Conservation (phyloP, 2,113 vertebrate genomes). For the Neodon shergylaensis region DNA sequence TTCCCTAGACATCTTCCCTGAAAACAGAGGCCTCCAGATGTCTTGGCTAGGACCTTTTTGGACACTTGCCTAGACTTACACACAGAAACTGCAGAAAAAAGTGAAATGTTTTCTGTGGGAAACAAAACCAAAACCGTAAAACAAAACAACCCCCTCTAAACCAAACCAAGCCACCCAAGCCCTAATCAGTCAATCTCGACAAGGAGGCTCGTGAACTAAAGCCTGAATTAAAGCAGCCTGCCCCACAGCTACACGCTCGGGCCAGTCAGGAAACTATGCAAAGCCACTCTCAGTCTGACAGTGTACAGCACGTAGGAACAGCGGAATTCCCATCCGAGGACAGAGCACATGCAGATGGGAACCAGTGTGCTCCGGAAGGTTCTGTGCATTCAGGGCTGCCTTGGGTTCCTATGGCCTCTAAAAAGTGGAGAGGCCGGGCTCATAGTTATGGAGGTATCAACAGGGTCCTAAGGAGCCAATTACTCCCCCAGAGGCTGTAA, state of each 20-base stretch:
- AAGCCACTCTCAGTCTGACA: not conserved
- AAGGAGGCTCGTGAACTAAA: not conserved
- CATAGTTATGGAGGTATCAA: not conserved
- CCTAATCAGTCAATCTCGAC: not conserved
- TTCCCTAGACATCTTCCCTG: too few relatives aligned
- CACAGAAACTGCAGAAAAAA: not conserved
- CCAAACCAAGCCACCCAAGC: too few relatives aligned
- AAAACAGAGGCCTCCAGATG: not conserved
- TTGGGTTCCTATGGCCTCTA: not conserved
- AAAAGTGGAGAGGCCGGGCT: not conserved
- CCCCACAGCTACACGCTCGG: not conserved
- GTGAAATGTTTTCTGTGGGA: not conserved
- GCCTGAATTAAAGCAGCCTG: not conserved
- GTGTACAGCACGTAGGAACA: not conserved
- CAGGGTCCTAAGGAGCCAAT: not conserved
- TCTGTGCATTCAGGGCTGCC: not conserved
- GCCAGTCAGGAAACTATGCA: not conserved
- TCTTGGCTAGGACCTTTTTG: not conserved
- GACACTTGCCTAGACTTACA: not conserved
- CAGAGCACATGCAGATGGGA: not conserved
- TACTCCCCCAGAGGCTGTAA: not conserved
- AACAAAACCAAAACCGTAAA: not conserved
- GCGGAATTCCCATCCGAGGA: not conserved
- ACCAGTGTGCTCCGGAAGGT: not conserved
- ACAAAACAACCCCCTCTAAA: too few relatives aligned